Evolutionary conservation across 2,888 invertebrate genomes (phyloP).

Genomic region (Platycheirus albimanus): DNA sequence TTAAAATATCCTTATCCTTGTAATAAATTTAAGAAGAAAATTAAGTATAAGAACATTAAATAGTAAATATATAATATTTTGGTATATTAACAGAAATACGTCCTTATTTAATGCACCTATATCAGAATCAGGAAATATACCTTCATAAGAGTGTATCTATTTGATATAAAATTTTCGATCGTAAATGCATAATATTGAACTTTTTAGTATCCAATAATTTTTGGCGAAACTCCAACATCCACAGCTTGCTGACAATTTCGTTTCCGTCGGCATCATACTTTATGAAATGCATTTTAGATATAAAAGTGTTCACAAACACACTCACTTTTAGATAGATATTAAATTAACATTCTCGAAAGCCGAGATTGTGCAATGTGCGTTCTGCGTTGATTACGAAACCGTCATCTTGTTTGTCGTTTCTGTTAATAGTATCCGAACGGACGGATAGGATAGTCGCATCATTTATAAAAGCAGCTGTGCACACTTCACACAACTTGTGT

Average conservation of each 20-base stretch:
- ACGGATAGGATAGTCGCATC: neutral
- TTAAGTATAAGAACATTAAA: no score
- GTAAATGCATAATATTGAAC: neutral
- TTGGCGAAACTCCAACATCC: constrained; percentile 23
- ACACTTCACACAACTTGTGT: neutral
- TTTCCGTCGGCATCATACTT: constrained; percentile 53
- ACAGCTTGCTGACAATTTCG: constrained; percentile 42
- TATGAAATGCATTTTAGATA: constrained; percentile 8
- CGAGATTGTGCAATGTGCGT: no score
- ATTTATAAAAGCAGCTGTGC: constrained; percentile 56
- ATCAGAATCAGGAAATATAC: no score
- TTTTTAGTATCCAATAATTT: constrained; percentile 7
- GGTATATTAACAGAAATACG: no score
- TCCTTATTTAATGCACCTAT: no score
- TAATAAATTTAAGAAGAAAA: no score
- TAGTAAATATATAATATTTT: no score
- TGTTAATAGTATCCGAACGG: neutral
- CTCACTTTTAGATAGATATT: constrained; percentile 11
- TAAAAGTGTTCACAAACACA: neutral
- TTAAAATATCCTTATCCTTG: no score
- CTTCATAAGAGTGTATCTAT: no score
- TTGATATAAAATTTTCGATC: neutral
- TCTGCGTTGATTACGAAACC: constrained; percentile 56
- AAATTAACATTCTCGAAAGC: constrained; percentile 7
- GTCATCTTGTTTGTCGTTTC: constrained; percentile 27